These are phyloP conservation scores for Cheilosia urbana DNA, from an alignment of 2,888 invertebrate species.

Conservation along the genomic window DNA sequence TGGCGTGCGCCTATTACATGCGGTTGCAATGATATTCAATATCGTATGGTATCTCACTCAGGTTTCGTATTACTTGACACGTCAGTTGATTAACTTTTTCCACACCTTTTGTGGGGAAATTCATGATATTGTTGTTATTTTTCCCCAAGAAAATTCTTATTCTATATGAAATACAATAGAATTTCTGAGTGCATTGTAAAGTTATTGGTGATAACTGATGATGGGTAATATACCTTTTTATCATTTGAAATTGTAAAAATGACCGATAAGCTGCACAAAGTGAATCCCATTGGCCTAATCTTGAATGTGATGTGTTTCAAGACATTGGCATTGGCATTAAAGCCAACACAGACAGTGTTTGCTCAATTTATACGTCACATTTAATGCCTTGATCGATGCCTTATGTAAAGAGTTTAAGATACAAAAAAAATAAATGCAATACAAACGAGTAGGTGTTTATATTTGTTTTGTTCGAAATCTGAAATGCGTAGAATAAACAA, in stretches of 20 bases:
- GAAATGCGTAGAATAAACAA: too few relatives aligned
- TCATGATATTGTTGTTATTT: not conserved
- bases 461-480: too few relatives aligned
- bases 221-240: constrained; percentile 7
- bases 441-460: too few relatives aligned
- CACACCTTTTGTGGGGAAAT: not conserved
- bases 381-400: not conserved
- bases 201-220: not conserved
- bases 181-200: not conserved
- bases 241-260: constrained; percentile 12
- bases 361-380: not conserved
- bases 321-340: constrained; percentile 23
- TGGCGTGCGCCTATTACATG: not conserved
- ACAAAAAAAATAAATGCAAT: not conserved
- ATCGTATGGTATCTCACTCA: not conserved
- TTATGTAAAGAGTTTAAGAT: not conserved
- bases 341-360: constrained; percentile 5
- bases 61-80: not conserved
- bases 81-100: not conserved
- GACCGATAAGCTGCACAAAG: constrained; percentile 22
- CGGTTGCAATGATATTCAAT: constrained; percentile 1
- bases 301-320: constrained; percentile 4
- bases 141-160: not conserved
- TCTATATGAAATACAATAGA: not conserved
- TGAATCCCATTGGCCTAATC: not conserved